A percentile compares a stretch with the other conserved stretches of the same genome.
Evolutionary conservation across 1,140 invertebrate species (phyloP).

Genomic region (Leptonema lineaticorne): DNA sequence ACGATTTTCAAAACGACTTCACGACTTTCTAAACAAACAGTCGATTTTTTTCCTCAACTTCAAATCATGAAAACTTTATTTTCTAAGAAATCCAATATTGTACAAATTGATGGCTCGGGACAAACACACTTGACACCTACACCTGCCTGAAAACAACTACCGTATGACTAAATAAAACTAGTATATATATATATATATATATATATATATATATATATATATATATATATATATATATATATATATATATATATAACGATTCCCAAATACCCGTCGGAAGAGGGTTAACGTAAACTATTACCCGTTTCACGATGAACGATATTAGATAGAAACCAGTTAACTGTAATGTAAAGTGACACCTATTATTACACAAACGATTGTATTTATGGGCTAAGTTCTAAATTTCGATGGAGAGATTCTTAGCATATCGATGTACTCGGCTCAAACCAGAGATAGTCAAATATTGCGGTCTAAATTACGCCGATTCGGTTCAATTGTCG

Average conservation of each 20-base stretch:
- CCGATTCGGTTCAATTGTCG: too few relatives aligned
- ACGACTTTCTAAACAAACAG: slow-evolving; percentile 8
- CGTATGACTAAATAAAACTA: neutral
- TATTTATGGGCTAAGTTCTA: too few relatives aligned
- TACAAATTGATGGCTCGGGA: neutral
- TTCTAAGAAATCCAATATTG: neutral
- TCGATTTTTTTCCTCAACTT: neutral
- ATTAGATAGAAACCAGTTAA: neutral
- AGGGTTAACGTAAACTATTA: neutral
- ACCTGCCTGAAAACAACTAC: neutral
- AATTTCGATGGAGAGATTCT: too few relatives aligned
- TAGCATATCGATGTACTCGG: too few relatives aligned
- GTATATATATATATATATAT: neutral
- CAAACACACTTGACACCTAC: slow-evolving; percentile 4
- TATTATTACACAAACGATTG: too few relatives aligned
- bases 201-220: neutral
- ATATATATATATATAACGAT: too few relatives aligned
- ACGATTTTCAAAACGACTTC: neutral
- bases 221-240: neutral
- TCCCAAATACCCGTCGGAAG: neutral
- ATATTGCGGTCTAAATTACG: too few relatives aligned
- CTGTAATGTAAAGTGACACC: too few relatives aligned
- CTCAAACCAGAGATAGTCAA: too few relatives aligned
- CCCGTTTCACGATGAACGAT: neutral
- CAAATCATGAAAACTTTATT: too few relatives aligned